Conservation (phyloP, 2,888 invertebrate species). For the Watsonalla cultraria region DNA sequence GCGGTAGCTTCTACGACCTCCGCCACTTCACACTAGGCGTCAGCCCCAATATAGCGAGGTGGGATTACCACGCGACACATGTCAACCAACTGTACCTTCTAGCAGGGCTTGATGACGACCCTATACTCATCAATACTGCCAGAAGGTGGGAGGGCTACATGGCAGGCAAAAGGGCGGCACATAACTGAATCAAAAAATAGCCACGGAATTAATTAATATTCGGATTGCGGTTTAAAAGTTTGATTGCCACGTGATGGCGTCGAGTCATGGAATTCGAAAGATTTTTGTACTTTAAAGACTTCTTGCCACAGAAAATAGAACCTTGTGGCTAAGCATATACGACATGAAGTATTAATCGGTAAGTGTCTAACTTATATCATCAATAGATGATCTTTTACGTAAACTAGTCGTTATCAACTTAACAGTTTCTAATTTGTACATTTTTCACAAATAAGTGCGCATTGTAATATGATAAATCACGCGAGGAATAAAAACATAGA, state of each 20-base stretch:
- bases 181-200: constrained; percentile 83
- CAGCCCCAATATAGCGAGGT: constrained; percentile 96
- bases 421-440: too few species aligned
- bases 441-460: too few species aligned
- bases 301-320: too few species aligned
- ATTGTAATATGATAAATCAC: too few species aligned
- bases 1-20: constrained; percentile 97
- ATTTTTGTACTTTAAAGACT: too few species aligned
- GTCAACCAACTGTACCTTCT: constrained; percentile 95
- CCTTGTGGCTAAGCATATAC: too few species aligned
- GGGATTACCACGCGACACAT: constrained; percentile 99
- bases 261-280: neutral
- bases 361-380: too few species aligned
- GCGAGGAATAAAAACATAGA: too few species aligned
- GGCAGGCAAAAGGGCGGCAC: constrained; percentile 95
- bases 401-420: too few species aligned
- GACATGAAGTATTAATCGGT: too few species aligned
- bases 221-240: constrained; percentile 12
- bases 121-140: constrained; percentile 89
- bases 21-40: constrained; percentile 94
- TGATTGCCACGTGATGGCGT: neutral
- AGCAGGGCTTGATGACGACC: constrained; percentile 90
- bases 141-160: constrained; percentile 97
- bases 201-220: constrained; percentile 13
- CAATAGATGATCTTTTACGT: too few species aligned